Conservation (phyloP, 2,888 invertebrate species). For the Plagodis dolabraria region DNA sequence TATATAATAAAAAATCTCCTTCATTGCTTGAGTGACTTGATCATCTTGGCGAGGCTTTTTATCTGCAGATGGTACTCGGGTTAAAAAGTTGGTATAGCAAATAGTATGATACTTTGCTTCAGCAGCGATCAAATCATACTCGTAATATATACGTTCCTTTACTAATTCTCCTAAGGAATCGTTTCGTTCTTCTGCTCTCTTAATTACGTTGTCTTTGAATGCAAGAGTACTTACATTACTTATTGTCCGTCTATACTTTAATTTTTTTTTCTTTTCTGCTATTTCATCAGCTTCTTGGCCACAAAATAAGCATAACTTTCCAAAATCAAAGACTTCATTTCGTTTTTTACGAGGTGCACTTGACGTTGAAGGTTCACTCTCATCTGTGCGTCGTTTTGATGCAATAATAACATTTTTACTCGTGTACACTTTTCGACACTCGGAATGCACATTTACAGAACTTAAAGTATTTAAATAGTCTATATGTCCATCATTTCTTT, state of each 20-base stretch:
- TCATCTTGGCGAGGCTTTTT: conserved; percentile 50
- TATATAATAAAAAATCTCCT: conserved; percentile 55
- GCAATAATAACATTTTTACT: conserved; percentile 41
- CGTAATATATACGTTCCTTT: conserved; percentile 44
- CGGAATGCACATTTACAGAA: conserved; percentile 42
- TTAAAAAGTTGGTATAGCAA: conserved; percentile 55
- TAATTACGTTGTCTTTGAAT: conserved; percentile 54
- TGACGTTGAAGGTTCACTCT: conserved; percentile 37
- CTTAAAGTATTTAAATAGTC: conserved; percentile 42
- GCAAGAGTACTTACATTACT: conserved; percentile 50
- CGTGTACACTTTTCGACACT: conserved; percentile 44
- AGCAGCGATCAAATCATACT: conserved; percentile 50
- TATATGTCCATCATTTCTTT: conserved; percentile 41
- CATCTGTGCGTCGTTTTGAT: conserved; percentile 41
- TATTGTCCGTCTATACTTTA: conserved; percentile 48
- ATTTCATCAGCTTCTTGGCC: conserved; percentile 51
- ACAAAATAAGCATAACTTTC: conserved; percentile 55
- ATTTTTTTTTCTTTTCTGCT: conserved; percentile 46
- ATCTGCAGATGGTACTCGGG: conserved; percentile 46
- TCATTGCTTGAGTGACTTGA: conserved; percentile 57
- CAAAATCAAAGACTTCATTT: conserved; percentile 46
- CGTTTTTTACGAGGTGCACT: conserved; percentile 43
- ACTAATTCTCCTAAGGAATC: conserved; percentile 51
- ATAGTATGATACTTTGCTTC: conserved; percentile 54
- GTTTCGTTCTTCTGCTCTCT: conserved; percentile 53